Base-by-base conservation (phyloP, 2,797 vertebrate species). In the Eutrigla gurnardus region DNA sequence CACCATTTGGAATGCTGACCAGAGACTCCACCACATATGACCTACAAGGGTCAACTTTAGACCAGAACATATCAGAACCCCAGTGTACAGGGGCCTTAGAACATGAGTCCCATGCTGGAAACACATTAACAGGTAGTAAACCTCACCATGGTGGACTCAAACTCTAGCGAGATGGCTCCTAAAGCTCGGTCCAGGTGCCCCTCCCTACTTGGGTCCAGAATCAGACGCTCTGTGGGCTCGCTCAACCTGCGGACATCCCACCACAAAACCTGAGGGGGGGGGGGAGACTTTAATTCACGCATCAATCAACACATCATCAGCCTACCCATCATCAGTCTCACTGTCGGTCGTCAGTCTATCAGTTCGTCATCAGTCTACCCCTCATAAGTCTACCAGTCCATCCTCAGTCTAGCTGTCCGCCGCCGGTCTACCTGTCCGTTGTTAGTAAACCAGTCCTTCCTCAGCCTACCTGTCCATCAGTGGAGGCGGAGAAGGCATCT, bases 171-270 rank as follows among this genome's bases (percentile, higher is more conserved):
- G 47, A 94, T 70, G 18, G 94, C 98, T 6, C 98, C 97, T 68
- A 98, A 70, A 17, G 97, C 96, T 0, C 93, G 92, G 13, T 95
- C 93, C 73, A 96, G 77, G 77, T 94, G 91, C 0, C 95, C 95
- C 18, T 96, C 94, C 37, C 90, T 94, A 61, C 85, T 91, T 58
- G 93, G 93, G 84, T 99, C 97, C 92, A 99, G 81, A 65, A 97
- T 43, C 75, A 99, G 86, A 0, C 73, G 90, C 57, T 99, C 97
- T 0, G 94, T 97, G 64, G 98, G 97, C 81, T 98, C 94, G 0
- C 88, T 96, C 32, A 99, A 66, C 81, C 96, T 96, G 6, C 97
- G 96, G 65, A 97, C 94, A 67, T 99, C 97, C 98, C 98, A 99
- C 97, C 97, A 99, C 77, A 99, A 95, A 35, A 99, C 94, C 97